Conservation (phyloP, 2,113 vertebrate genomes). For the Ctenodactylus gundi region DNA sequence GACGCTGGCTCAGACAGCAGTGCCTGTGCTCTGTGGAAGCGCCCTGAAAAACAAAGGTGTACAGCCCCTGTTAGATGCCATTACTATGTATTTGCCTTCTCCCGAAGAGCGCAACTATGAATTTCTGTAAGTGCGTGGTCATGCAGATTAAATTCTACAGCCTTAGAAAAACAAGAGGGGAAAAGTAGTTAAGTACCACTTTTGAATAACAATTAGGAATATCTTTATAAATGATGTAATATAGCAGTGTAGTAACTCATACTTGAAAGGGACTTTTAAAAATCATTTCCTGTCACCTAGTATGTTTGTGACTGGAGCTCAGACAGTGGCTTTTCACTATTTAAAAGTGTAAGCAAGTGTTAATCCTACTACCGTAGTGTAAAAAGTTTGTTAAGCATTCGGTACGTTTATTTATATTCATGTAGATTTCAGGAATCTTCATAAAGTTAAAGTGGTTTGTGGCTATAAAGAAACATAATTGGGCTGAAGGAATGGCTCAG, state of each 20-base stretch:
- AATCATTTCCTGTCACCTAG: neutral
- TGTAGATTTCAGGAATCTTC: slow-evolving; percentile 45
- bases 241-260: neutral
- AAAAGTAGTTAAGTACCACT: neutral
- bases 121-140: slow-evolving; percentile 89
- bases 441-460: slow-evolving; percentile 22
- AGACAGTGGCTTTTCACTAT: neutral
- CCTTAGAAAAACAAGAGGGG: neutral
- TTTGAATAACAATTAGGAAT: neutral
- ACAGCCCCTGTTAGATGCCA: slow-evolving; percentile 94
- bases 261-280: neutral
- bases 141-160: neutral
- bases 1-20: slow-evolving; percentile 90
- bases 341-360: neutral
- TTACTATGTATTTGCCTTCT: slow-evolving; percentile 92
- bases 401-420: neutral
- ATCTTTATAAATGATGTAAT: neutral
- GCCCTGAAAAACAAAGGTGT: slow-evolving; percentile 96
- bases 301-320: neutral
- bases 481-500: too few relatives aligned
- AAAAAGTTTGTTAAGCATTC: neutral
- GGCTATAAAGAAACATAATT: neutral
- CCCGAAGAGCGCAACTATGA: slow-evolving; percentile 90
- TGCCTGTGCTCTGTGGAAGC: slow-evolving; percentile 95
- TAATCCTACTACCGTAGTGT: neutral